Conservation (phyloP, 92 coral and sea anemone genomes). For the Epizoanthus illoricatus region DNA sequence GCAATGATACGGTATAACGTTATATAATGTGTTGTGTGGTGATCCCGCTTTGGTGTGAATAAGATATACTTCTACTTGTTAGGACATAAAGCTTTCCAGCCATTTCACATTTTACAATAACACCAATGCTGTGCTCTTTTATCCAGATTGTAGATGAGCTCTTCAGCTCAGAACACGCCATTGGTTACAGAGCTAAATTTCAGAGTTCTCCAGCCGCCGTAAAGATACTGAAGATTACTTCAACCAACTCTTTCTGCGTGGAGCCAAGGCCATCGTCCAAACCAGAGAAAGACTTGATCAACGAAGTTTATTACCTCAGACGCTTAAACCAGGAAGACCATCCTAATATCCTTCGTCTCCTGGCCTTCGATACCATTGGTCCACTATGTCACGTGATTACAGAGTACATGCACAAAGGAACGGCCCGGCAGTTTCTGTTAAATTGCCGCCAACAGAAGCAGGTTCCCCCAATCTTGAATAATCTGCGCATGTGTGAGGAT, state of each 20-base stretch:
- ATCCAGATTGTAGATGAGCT: background rate
- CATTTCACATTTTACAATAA: background rate
- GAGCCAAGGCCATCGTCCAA: background rate
- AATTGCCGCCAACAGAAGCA: background rate
- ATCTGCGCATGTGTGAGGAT: background rate
- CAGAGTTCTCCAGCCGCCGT: conserved; percentile 2
- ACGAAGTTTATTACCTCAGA: background rate
- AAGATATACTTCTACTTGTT: background rate
- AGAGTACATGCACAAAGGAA: conserved; percentile 17
- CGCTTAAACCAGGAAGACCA: conserved; percentile 14
- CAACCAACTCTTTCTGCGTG: background rate
- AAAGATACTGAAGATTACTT: conserved; percentile 1
- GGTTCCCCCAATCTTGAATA: background rate
- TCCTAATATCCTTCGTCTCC: conserved; percentile 12
- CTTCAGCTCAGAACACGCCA: background rate
- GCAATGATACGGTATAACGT: no score
- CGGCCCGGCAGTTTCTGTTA: background rate
- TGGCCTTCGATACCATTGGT: conserved; percentile 21
- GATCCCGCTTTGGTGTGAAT: no score
- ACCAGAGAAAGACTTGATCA: conserved; percentile 8
- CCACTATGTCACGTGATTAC: conserved; percentile 20
- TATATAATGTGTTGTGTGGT: no score
- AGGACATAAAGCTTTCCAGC: background rate
- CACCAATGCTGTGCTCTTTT: background rate
- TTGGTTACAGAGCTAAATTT: background rate